phyloP scores from a whole-genome alignment of 2,888 invertebrate species.

The Patella pellucida region DNA sequence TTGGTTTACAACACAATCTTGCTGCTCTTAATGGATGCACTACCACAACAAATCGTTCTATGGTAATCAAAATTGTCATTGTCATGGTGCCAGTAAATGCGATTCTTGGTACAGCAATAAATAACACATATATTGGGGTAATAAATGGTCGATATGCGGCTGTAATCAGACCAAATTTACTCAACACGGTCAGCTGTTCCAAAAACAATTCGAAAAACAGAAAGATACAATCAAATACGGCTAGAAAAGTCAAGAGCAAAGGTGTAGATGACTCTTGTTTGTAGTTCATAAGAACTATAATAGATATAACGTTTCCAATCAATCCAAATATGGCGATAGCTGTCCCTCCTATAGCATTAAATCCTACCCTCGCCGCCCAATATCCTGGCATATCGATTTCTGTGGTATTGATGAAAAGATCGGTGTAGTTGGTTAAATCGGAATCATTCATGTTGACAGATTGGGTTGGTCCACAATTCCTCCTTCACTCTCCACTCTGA shows the following conservation, averaged over 20 bases:
- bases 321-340: constrained; percentile 30
- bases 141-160: constrained; percentile 22
- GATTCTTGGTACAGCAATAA: constrained; percentile 30
- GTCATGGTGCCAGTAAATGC: constrained; percentile 32
- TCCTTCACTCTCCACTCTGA: too few species aligned
- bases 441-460: too few species aligned
- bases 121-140: constrained; percentile 24
- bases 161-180: constrained; percentile 20
- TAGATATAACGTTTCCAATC: constrained; percentile 33
- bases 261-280: constrained; percentile 32
- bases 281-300: constrained; percentile 34
- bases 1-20: constrained; percentile 26
- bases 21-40: constrained; percentile 33
- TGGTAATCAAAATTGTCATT: constrained; percentile 34
- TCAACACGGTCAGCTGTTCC: constrained; percentile 29
- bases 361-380: constrained; percentile 27
- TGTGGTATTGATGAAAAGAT: not conserved
- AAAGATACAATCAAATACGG: constrained; percentile 30
- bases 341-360: constrained; percentile 32
- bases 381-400: constrained; percentile 18
- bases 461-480: too few species aligned
- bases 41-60: constrained; percentile 38
- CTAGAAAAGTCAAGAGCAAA: constrained; percentile 33
- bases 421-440: too few species aligned
- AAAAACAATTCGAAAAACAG: constrained; percentile 29